Base-by-base conservation (phyloP, 1,140 invertebrate genomes). In the Drosophila parabipectinata region DNA sequence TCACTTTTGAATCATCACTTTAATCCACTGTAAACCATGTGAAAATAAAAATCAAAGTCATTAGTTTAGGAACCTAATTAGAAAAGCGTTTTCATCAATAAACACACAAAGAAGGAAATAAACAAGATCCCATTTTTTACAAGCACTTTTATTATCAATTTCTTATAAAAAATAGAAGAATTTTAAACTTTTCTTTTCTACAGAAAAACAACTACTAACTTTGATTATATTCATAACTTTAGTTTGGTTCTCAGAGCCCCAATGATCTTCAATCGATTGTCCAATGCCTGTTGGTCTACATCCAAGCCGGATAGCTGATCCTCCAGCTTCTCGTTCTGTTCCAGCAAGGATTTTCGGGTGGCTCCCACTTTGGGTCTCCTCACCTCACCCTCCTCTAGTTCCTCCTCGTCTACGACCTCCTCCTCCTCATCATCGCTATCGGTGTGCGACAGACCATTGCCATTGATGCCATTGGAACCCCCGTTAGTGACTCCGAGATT, bases 21-120 rank as follows among this genome's bases (percentile, higher is more conserved):
- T n/a, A 37, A 39, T 72, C 24, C 58, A 63, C 7, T 68, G 63
- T 57, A 58, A 73, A 54, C 44, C 61, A 34, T 84, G 64, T 64
- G 26, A 63, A 44, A 72, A 76, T 54, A 66, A 79, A 82, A 82
- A 54, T 60, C 66, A 51, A 72, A 85, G 82, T 87, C 82, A 87
- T 69, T 87, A 88, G 61, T 66, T 69, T 87, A 88, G 77, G 64
- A 53, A 77, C 18, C 41, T 37, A 44, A 8, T 44, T 44, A 44
- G 15, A 15, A 44, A 44, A 44, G n/a, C 6, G 1, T 14, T 44
- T 44, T 44, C 14, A 44, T 7, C 6, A 15, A 12, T 44, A 6
- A 6, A 18, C 18, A 7, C 5, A 44, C 2, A 44, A 18, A 15
- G 5, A 47, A 10, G 7, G 9, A 47, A 24, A 18, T 9, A 4